phyloP scores from a whole-genome alignment of 1,140 invertebrate genomes.

The Drosophila seguyi region DNA sequence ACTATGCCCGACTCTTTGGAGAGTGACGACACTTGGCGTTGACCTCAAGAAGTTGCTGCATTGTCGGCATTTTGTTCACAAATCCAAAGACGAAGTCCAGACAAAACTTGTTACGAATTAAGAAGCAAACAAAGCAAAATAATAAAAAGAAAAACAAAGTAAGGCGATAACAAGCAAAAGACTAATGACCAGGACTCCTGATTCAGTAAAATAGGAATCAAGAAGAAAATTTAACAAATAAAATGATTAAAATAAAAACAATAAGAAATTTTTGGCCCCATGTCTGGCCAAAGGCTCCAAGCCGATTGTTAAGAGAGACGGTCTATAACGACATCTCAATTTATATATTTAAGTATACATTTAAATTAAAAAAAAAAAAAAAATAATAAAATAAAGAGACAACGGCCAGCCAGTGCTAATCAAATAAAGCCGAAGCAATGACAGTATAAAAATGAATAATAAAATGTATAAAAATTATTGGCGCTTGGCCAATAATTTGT shows the following conservation, averaged over 20 bases:
- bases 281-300: too few relatives aligned
- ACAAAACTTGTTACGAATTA: constrained; percentile 17
- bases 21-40: constrained; percentile 64
- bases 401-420: constrained; percentile 19
- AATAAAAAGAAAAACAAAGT: constrained; percentile 8
- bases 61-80: constrained; percentile 32
- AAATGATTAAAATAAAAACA: too few relatives aligned
- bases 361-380: too few relatives aligned
- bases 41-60: constrained; percentile 45
- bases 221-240: too few relatives aligned
- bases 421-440: constrained; percentile 53
- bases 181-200: too few relatives aligned
- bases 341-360: too few relatives aligned
- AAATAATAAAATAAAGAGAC: not conserved
- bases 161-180: too few relatives aligned
- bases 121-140: constrained; percentile 34
- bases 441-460: constrained; percentile 73
- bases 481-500: constrained; percentile 80
- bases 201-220: too few relatives aligned
- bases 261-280: too few relatives aligned
- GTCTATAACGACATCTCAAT: too few relatives aligned
- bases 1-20: not conserved
- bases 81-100: constrained; percentile 27
- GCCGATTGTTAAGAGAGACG: too few relatives aligned
- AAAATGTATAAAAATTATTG: constrained; percentile 76